Conservation (phyloP, 92 coral and sea anemone genomes). For the Siderastrea siderea region DNA sequence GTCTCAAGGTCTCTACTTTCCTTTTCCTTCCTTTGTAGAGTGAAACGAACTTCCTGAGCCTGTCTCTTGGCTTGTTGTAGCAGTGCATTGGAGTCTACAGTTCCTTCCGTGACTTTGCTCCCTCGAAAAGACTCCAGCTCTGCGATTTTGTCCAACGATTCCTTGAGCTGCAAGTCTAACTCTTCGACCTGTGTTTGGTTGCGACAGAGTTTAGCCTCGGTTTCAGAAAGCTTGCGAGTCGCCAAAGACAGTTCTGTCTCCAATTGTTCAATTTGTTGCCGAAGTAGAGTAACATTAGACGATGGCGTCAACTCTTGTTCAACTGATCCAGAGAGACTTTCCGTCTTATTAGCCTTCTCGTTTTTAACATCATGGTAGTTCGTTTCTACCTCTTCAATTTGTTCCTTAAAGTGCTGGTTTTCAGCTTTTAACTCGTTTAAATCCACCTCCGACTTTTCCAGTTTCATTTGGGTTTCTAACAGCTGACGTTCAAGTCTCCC, state of each 20-base stretch:
- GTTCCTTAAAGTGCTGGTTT: not conserved
- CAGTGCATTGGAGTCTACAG: not conserved
- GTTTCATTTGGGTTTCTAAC: not conserved
- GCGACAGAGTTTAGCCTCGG: constrained; percentile 8
- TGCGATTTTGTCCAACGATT: constrained; percentile 28
- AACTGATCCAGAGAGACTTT: not conserved
- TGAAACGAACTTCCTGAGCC: constrained; percentile 26
- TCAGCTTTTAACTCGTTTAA: constrained; percentile 9
- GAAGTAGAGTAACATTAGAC: not conserved
- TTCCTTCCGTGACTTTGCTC: not conserved
- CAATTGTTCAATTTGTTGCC: constrained; percentile 4
- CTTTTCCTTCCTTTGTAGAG: constrained; percentile 38
- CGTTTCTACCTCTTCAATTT: constrained; percentile 11
- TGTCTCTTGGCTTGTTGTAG: constrained; percentile 51
- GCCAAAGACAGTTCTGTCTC: constrained; percentile 16
- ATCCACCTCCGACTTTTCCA: not conserved
- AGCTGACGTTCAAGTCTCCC: not conserved
- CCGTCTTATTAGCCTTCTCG: not conserved
- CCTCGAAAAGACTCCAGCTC: constrained; percentile 25
- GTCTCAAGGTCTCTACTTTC: constrained; percentile 29
- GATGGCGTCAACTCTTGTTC: not conserved
- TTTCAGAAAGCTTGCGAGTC: constrained; percentile 19
- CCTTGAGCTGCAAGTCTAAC: constrained; percentile 20
- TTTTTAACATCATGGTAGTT: not conserved
- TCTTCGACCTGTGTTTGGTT: constrained; percentile 23